A percentile compares a stretch with the other conserved stretches of the same genome.
Evolutionary conservation across 2,113 vertebrate genomes (phyloP).

Genomic region (Rhadina sibilatrix): DNA sequence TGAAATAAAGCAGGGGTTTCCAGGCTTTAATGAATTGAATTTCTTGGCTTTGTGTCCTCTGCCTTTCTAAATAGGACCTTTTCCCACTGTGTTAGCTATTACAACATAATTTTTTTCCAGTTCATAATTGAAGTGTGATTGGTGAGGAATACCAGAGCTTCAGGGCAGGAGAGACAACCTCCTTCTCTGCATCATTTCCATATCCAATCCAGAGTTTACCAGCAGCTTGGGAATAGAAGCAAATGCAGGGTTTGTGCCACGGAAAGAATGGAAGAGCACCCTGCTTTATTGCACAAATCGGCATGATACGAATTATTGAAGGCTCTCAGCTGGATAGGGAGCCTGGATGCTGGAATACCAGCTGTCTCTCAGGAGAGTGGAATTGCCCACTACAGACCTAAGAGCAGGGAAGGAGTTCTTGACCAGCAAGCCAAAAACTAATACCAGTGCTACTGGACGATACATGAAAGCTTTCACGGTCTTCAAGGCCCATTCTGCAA

Average conservation of each 20-base stretch:
- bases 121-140: background rate
- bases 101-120: background rate
- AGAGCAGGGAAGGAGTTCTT: background rate
- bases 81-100: background rate
- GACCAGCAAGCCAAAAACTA: background rate
- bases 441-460: background rate
- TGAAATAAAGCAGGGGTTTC: background rate
- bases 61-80: background rate
- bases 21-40: background rate
- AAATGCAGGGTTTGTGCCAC: background rate
- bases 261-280: background rate
- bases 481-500: background rate
- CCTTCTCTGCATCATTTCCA: background rate
- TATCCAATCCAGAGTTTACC: background rate
- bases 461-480: background rate
- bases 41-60: background rate
- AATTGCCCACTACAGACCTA: background rate
- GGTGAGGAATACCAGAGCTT: background rate
- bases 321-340: background rate
- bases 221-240: background rate
- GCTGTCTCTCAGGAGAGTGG: background rate
- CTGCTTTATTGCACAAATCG: background rate
- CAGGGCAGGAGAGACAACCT: background rate
- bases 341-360: background rate
- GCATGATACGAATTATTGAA: background rate